A percentile compares a stretch with the other conserved stretches of the same genome.
phyloP scores from a whole-genome alignment of 2,797 vertebrate genomes.

The Microtus californicus region DNA sequence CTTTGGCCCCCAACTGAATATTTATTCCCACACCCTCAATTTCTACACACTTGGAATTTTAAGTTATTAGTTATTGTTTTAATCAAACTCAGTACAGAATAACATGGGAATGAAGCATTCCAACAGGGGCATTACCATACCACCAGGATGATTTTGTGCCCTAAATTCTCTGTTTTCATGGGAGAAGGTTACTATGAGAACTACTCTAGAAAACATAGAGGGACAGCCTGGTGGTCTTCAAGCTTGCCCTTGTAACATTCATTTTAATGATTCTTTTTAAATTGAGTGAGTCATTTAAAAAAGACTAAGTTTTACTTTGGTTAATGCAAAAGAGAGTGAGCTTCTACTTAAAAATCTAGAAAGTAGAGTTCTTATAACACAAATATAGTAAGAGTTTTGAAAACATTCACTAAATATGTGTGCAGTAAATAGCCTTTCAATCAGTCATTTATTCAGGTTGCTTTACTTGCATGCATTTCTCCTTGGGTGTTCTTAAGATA shows the following conservation, averaged over 20 bases:
- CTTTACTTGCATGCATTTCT: not conserved
- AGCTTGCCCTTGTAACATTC: not conserved
- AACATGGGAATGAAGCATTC: not conserved
- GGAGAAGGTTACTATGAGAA: not conserved
- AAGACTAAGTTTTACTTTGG: not conserved
- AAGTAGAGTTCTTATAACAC: not conserved
- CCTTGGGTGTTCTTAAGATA: not conserved
- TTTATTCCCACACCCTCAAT: not conserved
- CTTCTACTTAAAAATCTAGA: slow-evolving; percentile 14
- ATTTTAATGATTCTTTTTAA: too few species aligned
- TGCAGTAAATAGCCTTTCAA: not conserved
- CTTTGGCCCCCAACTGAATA: rapidly evolving
- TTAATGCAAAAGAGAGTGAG: not conserved
- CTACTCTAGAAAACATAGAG: too few species aligned
- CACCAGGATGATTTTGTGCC: not conserved
- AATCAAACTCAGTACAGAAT: not conserved
- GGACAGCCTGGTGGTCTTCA: not conserved
- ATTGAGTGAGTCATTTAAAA: not conserved
- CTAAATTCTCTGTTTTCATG: not conserved
- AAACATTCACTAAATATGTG: not conserved
- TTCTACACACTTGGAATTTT: not conserved
- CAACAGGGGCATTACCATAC: not conserved
- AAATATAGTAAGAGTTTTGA: not conserved
- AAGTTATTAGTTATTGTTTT: not conserved
- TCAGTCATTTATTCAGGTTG: not conserved